Conservation (phyloP, 1,140 invertebrate species). For the Mamestra configurata region DNA sequence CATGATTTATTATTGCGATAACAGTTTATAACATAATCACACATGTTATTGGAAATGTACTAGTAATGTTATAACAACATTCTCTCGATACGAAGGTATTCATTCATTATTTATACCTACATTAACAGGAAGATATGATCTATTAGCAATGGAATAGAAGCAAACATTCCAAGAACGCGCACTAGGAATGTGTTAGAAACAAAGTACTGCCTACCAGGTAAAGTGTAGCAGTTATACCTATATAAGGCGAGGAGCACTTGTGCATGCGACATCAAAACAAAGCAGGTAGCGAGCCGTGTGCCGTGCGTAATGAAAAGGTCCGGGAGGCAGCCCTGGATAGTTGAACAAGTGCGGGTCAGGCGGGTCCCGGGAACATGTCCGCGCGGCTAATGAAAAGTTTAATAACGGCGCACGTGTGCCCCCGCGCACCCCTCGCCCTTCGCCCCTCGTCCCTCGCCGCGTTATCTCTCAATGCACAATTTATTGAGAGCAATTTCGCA, state of each 20-base stretch:
- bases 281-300: constrained; percentile 7
- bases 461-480: constrained; percentile 70
- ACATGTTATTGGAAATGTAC: constrained; percentile 5
- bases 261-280: constrained; percentile 29
- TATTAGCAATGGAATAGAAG: constrained; percentile 20
- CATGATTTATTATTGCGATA: not conserved
- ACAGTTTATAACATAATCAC: not conserved
- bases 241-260: not conserved
- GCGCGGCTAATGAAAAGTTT: constrained; percentile 79
- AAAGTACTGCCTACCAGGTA: not conserved
- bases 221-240: not conserved
- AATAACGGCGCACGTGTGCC: constrained; percentile 74
- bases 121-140: constrained; percentile 39
- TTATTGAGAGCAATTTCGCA: constrained; percentile 83
- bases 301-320: constrained; percentile 26
- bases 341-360: constrained; percentile 23
- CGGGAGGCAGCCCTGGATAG: constrained; percentile 5
- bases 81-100: not conserved
- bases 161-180: not conserved
- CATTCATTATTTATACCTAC: constrained; percentile 1
- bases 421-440: not conserved
- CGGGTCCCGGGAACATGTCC: constrained; percentile 25
- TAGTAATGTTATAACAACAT: not conserved
- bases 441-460: constrained; percentile 39
- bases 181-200: constrained; percentile 1